A percentile compares a stretch with the other conserved stretches of the same genome.
phyloP scores from a whole-genome alignment of 2,113 vertebrate genomes.

The Syrrhaptes paradoxus region DNA sequence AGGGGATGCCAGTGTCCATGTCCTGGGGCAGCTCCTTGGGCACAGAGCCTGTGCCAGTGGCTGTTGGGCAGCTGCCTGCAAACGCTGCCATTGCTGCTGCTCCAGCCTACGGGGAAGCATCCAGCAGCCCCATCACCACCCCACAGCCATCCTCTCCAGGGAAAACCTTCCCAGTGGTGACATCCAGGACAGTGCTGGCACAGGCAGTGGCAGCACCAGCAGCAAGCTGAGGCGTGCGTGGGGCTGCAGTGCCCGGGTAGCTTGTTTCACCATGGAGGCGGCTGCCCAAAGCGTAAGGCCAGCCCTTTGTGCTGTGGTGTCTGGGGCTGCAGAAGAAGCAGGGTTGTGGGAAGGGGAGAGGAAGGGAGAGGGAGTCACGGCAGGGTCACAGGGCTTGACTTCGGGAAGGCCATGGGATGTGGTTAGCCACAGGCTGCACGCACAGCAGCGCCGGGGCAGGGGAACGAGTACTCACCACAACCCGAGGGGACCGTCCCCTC shows the following conservation, averaged over 20 bases:
- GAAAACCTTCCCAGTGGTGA: fast-evolving
- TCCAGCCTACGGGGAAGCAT: neutral
- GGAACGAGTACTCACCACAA: neutral
- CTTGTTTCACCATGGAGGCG: neutral
- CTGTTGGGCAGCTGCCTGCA: neutral
- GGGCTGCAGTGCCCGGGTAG: neutral
- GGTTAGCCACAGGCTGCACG: slow-evolving; percentile 61
- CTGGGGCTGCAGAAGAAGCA: slow-evolving; percentile 20
- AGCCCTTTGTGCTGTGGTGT: neutral
- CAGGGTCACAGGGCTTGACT: slow-evolving; percentile 46
- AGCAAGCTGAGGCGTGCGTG: fast-evolving
- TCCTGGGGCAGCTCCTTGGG: neutral
- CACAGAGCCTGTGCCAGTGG: neutral
- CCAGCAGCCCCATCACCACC: neutral
- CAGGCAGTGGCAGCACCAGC: neutral
- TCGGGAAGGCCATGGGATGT: slow-evolving; percentile 68
- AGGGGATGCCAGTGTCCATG: neutral
- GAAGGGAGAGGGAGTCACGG: slow-evolving; percentile 16
- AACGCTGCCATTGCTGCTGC: neutral
- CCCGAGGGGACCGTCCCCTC: neutral
- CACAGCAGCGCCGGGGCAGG: neutral
- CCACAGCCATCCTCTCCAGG: neutral
- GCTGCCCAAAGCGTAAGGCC: neutral
- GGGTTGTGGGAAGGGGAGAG: slow-evolving; percentile 45
- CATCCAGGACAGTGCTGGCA: neutral